phyloP scores from a whole-genome alignment of 2,888 invertebrate species.

The Quadroppia sp. region DNA sequence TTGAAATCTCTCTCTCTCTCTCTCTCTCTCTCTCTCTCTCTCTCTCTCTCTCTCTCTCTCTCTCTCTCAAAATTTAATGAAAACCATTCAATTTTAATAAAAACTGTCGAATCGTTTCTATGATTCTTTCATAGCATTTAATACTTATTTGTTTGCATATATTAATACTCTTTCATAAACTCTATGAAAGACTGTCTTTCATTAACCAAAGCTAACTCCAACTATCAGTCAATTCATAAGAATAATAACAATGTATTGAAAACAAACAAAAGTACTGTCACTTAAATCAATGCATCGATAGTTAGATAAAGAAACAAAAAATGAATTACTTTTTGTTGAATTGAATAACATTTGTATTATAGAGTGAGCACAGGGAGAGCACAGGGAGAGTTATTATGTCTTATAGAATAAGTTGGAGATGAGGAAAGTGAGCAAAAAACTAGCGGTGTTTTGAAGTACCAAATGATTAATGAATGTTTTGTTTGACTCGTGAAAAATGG shows the following conservation, averaged over 20 bases:
- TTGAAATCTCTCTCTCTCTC: no score
- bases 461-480: slow-evolving; percentile 32
- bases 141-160: background rate
- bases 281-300: slow-evolving; percentile 17
- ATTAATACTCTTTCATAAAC: background rate
- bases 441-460: background rate
- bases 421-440: background rate
- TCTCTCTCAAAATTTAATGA: no score
- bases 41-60: no score
- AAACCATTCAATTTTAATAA: background rate
- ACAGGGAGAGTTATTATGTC: background rate
- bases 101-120: background rate
- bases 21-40: no score
- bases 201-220: background rate
- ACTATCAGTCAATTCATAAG: background rate
- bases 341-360: background rate
- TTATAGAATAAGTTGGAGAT: background rate
- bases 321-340: background rate
- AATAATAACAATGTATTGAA: background rate
- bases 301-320: background rate
- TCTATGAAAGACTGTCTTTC: no score
- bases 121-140: background rate
- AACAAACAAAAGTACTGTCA: background rate
- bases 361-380: background rate
- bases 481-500: slow-evolving; percentile 21